Conservation (phyloP, 2,888 invertebrate genomes). For the Cephus sareptanus region DNA sequence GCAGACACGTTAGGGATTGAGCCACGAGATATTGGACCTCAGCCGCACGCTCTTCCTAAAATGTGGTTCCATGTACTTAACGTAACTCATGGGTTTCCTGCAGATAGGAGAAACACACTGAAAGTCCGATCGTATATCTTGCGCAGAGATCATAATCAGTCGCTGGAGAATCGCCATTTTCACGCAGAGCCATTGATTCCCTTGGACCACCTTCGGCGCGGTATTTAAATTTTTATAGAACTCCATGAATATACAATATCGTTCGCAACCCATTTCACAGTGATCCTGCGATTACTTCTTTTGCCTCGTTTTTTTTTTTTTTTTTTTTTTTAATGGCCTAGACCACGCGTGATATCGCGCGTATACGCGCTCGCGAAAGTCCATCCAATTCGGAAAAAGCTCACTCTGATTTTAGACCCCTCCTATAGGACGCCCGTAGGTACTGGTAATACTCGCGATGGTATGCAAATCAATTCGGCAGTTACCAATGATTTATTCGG, state of each 20-base stretch:
- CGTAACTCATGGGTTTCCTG: not conserved
- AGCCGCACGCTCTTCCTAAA: not conserved
- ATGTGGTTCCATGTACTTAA: not conserved
- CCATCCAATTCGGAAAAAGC: conserved; percentile 58
- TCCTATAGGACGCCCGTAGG: conserved; percentile 31
- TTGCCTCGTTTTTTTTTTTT: not conserved
- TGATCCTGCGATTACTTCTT: not conserved
- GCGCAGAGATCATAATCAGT: not conserved
- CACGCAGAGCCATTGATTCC: not conserved
- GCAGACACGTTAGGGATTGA: conserved; percentile 20
- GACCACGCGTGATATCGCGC: not conserved
- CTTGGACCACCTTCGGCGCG: not conserved
- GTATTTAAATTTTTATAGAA: not conserved
- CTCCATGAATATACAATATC: not conserved
- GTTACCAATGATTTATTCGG: conserved; percentile 59
- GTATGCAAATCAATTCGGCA: conserved; percentile 64
- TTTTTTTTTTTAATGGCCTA: not conserved
- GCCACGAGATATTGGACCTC: conserved; percentile 37
- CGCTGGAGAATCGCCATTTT: not conserved
- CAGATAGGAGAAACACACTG: not conserved
- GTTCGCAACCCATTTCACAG: not conserved
- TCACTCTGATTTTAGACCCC: conserved; percentile 53
- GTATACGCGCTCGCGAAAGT: conserved; percentile 1
- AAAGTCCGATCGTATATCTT: not conserved
- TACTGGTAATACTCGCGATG: conserved; percentile 42